Base-by-base conservation (phyloP, 2,888 invertebrate genomes). In the Therioaphis trifolii region DNA sequence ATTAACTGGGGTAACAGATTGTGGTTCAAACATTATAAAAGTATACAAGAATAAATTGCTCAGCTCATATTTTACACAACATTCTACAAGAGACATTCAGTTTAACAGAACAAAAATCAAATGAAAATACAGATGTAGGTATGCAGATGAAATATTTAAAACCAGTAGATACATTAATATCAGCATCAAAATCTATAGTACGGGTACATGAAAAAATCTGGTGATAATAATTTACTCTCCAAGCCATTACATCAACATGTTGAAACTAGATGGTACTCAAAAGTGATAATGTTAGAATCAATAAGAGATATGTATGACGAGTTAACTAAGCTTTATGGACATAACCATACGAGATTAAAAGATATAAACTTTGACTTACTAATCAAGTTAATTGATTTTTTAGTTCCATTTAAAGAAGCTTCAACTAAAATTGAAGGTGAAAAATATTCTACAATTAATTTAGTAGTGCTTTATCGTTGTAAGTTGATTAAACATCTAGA, bases 301-400 rank as follows among this genome's bases (percentile, higher is more conserved):
- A 29, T 63, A 63, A 63, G 15, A 29, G 29, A 29, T 63, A n/a
- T 63, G 29, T 63, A 63, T 18, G 1, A 63, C 29, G 29, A 63
- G n/a, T 29, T 29, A 29, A 63, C 40, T 40, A 40, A 40, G n/a
- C 66, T 40, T 66, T 66, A 66, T 66, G 66, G 40, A 9, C 18
- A 40, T 66, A 40, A 66, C 35, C 9, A 66, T 66, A 66, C 7
- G n/a, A 66, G 35, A 40, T n/a, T 40, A n/a, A 66, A 66, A 40
- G n/a, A 66, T 66, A 66, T 66, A 66, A 66, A 66, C 40, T 7
- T 66, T 66, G 40, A 66, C n/a, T 40, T 66, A 66, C 66, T 66
- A 21, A 66, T 0, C 40, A 35, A 40, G 40, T 66, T 66, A 40
- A 66, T 66, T 66, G 40, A 66, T n/a, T 66, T 66, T 40, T 66